Percentiles rank a stretch among this genome's conserved stretches.
phyloP scores from a whole-genome alignment of 1,140 invertebrate genomes.

The Polypedilum vanderplanki region DNA sequence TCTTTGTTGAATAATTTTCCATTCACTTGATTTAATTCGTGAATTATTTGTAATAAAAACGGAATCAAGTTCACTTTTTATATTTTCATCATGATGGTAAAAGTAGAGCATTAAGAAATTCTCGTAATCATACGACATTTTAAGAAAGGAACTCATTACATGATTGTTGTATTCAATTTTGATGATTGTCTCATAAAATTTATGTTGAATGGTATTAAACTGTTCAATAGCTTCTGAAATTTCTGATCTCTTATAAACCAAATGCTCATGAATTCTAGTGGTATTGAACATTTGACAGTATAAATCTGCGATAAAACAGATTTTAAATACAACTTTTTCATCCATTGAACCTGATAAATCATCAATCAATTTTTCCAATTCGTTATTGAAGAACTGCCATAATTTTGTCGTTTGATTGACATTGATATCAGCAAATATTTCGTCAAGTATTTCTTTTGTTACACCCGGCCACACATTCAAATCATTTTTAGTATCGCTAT shows the following conservation, averaged over 20 bases:
- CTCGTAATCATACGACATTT: constrained; percentile 1
- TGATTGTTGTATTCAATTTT: constrained; percentile 15
- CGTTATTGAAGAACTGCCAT: not conserved
- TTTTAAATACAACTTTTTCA: constrained; percentile 5
- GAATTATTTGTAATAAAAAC: not conserved
- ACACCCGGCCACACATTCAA: not conserved
- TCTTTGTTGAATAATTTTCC: constrained; percentile 19
- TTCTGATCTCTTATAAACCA: not conserved
- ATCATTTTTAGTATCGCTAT: not conserved
- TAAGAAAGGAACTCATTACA: not conserved
- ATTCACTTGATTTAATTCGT: constrained; percentile 16
- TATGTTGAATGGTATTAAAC: not conserved
- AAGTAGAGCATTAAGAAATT: constrained; percentile 3
- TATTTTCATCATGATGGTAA: not conserved
- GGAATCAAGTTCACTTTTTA: not conserved
- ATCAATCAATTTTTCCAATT: not conserved
- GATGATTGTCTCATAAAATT: constrained; percentile 2
- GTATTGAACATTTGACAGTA: not conserved
- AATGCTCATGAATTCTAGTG: not conserved
- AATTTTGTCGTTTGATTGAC: constrained; percentile 14
- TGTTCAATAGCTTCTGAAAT: not conserved
- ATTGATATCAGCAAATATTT: constrained; percentile 12
- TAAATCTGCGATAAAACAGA: not conserved
- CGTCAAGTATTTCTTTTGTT: not conserved
- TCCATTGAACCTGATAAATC: not conserved